These are phyloP conservation scores for Callimorpha dominula DNA, from an alignment of 2,888 invertebrate genomes.

Conservation along the genomic window DNA sequence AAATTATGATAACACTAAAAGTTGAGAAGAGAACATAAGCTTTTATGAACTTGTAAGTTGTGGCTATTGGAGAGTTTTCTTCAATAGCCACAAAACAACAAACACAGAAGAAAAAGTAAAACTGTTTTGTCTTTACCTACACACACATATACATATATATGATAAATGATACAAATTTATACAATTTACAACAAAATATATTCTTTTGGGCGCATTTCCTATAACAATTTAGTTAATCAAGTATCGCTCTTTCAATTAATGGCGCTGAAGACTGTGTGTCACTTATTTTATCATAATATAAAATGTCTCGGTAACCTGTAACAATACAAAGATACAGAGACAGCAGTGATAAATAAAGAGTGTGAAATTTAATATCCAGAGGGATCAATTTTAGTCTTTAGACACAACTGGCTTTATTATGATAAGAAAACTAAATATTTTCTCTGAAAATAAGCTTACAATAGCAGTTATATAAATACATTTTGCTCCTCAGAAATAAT, in stretches of 20 bases:
- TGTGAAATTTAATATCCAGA: not conserved
- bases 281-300: no score
- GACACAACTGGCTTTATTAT: not conserved
- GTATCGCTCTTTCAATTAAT: not conserved
- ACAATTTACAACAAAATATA: not conserved
- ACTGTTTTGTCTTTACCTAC: no score
- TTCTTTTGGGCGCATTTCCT: not conserved
- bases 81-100: no score
- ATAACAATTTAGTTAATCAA: not conserved
- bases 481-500: not conserved
- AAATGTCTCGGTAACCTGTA: no score
- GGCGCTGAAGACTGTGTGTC: not conserved
- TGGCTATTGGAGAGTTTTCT: no score
- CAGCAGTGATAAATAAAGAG: not conserved
- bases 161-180: not conserved
- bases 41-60: no score
- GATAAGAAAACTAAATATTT: not conserved
- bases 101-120: no score
- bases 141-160: no score
- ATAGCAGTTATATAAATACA: not conserved
- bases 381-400: not conserved
- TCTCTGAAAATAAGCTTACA: not conserved
- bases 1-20: not conserved
- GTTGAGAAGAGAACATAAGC: no score
- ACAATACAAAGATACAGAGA: not conserved